These are phyloP conservation scores for Calameuta filiformis DNA, from an alignment of 2,888 invertebrate genomes.

Conservation along the genomic window DNA sequence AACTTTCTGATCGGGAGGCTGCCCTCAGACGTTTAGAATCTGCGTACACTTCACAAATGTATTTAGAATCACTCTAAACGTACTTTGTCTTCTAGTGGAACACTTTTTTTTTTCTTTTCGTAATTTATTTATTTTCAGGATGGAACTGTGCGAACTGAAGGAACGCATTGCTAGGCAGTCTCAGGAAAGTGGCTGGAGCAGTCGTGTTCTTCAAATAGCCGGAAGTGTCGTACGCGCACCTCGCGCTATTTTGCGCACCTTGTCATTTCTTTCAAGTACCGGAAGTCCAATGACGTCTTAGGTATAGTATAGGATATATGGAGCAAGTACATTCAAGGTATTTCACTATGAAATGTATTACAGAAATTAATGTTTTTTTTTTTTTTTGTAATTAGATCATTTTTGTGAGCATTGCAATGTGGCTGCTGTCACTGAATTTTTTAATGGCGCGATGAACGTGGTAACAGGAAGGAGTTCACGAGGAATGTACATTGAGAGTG, in stretches of 20 bases:
- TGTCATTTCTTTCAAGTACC: conserved; percentile 46
- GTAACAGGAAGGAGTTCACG: background rate
- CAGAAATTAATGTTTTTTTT: background rate
- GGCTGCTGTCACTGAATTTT: background rate
- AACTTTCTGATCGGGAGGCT: conserved; percentile 47
- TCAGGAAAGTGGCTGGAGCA: conserved; percentile 55
- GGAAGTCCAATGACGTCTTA: conserved; percentile 34
- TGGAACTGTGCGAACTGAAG: conserved; percentile 48
- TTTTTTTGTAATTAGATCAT: background rate
- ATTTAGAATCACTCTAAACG: conserved; percentile 16
- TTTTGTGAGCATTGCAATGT: background rate
- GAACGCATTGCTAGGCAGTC: conserved; percentile 50
- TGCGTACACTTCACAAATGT: conserved; percentile 51
- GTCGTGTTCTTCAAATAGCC: conserved; percentile 55
- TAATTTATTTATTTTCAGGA: conserved; percentile 23
- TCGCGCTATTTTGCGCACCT: conserved; percentile 53
- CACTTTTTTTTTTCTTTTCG: background rate
- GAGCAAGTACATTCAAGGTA: background rate
- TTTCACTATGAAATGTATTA: background rate
- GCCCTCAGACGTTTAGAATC: conserved; percentile 48
- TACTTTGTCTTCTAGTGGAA: background rate
- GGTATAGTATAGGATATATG: background rate
- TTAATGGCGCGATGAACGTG: background rate
- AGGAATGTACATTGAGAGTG: background rate
- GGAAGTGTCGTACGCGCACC: conserved; percentile 57